A percentile compares a stretch with the other conserved stretches of the same genome.
Evolutionary conservation across 1,140 invertebrate genomes (phyloP).

Genomic region (Ruditapes philippinarum): DNA sequence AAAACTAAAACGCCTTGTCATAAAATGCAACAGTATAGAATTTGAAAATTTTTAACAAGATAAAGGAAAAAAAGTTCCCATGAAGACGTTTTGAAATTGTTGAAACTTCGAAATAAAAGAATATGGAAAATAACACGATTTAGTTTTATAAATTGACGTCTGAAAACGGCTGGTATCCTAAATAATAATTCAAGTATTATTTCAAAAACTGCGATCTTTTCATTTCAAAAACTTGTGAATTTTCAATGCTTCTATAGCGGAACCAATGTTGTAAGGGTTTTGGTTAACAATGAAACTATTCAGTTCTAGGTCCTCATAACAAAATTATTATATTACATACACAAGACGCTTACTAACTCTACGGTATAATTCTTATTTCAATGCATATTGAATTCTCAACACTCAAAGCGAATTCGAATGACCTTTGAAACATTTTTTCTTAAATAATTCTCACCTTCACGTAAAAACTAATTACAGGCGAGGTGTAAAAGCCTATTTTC

Average conservation of each 20-base stretch:
- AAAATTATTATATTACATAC: conserved; percentile 44
- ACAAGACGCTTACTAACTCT: not conserved
- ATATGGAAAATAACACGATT: not conserved
- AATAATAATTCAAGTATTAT: conserved; percentile 31
- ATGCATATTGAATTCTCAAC: conserved; percentile 31
- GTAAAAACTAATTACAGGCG: conserved; percentile 45
- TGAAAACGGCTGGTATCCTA: not conserved
- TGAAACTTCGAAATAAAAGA: not conserved
- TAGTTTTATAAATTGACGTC: not conserved
- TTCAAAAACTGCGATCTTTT: conserved; percentile 31
- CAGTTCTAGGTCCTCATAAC: not conserved
- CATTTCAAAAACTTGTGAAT: conserved; percentile 43
- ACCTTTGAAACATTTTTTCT: conserved; percentile 36
- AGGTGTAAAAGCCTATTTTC: not conserved
- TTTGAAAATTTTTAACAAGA: too few relatives aligned
- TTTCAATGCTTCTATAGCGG: conserved; percentile 40
- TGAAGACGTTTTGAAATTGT: not conserved
- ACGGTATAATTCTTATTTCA: conserved; percentile 54
- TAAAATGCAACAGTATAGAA: too few relatives aligned
- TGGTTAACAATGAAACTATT: conserved; percentile 36
- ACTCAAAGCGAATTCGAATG: conserved; percentile 49
- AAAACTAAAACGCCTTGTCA: too few relatives aligned
- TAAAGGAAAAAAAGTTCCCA: not conserved
- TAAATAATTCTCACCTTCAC: conserved; percentile 33
- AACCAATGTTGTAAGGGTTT: not conserved